Conservation (phyloP, 2,888 invertebrate species). For the Epinotia bilunana region DNA sequence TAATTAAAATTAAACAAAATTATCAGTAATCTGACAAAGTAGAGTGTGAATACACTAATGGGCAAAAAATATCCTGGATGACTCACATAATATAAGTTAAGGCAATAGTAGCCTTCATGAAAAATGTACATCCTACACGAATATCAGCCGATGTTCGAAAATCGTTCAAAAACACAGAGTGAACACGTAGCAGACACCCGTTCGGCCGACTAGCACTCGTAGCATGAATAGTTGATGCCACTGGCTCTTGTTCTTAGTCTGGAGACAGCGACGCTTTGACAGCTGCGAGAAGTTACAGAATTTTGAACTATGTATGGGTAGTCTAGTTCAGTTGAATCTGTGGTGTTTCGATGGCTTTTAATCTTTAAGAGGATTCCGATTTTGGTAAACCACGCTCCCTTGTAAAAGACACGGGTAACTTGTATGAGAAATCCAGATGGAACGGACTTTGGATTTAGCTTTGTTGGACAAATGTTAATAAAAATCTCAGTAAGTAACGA, state of each 20-base stretch:
- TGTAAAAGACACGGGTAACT: neutral
- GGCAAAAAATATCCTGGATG: neutral
- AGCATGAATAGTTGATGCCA: constrained; percentile 41
- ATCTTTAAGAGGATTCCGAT: neutral
- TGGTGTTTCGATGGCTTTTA: constrained; percentile 9
- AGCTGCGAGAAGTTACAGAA: constrained; percentile 38
- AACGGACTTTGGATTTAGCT: too few relatives aligned
- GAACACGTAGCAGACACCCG: constrained; percentile 42
- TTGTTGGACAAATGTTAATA: too few relatives aligned
- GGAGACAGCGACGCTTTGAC: constrained; percentile 39
- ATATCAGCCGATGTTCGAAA: constrained; percentile 19
- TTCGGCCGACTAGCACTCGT: constrained; percentile 40
- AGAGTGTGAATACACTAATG: neutral
- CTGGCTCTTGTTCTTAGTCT: constrained; percentile 43
- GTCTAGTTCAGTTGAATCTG: constrained; percentile 19
- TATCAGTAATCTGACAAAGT: too few relatives aligned
- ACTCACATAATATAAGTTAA: neutral
- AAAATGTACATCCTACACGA: neutral
- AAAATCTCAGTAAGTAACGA: too few relatives aligned
- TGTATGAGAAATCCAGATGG: too few relatives aligned
- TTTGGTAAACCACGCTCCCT: neutral
- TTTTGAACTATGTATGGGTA: constrained; percentile 29
- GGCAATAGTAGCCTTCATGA: neutral
- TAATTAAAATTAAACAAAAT: too few relatives aligned
- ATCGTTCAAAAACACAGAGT: constrained; percentile 33